These are phyloP conservation scores for Sylvia atricapilla DNA, from an alignment of 2,113 vertebrate species.

Conservation along the genomic window DNA sequence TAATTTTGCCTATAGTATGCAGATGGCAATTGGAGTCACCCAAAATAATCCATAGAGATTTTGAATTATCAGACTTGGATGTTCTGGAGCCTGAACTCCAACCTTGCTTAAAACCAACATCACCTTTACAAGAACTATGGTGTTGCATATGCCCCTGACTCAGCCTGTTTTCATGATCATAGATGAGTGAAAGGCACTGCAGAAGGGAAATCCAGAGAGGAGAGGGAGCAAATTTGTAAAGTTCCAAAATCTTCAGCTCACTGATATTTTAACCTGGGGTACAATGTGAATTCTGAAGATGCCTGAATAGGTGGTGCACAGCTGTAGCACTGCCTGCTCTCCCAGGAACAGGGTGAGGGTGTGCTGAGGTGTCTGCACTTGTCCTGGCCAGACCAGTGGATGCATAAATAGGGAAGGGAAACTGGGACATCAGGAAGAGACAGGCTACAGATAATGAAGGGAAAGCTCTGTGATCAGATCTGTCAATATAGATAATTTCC, in stretches of 20 bases:
- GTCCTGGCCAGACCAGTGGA: not conserved
- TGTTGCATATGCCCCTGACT: not conserved
- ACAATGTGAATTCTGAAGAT: not conserved
- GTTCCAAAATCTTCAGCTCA: not conserved
- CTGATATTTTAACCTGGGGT: not conserved
- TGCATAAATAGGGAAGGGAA: not conserved
- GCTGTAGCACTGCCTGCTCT: not conserved
- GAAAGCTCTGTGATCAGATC: not conserved
- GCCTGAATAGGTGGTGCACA: not conserved
- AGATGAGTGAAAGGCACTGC: not conserved
- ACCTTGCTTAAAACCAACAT: not conserved
- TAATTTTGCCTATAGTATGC: not conserved
- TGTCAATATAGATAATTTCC: not conserved
- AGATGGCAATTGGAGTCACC: not conserved
- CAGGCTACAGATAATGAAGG: not conserved
- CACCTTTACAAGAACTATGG: rapidly evolving
- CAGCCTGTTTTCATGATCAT: not conserved
- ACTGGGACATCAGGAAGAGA: not conserved
- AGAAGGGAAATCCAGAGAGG: not conserved
- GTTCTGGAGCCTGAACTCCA: not conserved
- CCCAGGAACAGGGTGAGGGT: not conserved
- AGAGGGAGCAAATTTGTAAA: not conserved
- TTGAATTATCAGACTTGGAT: not conserved
- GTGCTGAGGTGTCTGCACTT: not conserved
- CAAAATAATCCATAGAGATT: not conserved